Percentiles rank a stretch among this genome's conserved stretches.
Evolutionary conservation across 2,888 invertebrate species (phyloP).

Genomic region (Nymphalis polychloros): DNA sequence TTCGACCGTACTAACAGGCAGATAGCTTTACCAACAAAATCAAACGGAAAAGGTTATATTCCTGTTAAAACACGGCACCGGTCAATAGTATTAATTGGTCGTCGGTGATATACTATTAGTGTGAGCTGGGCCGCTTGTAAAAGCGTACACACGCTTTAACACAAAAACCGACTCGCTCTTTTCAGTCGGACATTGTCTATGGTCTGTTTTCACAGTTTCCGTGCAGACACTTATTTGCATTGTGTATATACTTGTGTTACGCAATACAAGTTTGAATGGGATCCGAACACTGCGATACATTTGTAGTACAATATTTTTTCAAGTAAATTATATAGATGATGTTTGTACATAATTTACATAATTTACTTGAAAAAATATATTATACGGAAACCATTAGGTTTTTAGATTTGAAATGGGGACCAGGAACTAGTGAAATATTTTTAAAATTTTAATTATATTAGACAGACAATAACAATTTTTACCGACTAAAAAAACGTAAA

Average conservation of each 20-base stretch:
- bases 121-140: conserved; percentile 18
- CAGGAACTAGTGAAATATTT: too few relatives aligned
- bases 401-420: too few relatives aligned
- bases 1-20: background rate
- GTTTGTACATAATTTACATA: too few relatives aligned
- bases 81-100: conserved; percentile 20
- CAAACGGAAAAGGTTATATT: conserved; percentile 17
- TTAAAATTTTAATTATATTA: too few relatives aligned
- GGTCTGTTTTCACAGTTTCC: conserved; percentile 7
- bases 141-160: conserved; percentile 18
- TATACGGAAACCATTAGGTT: too few relatives aligned
- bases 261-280: too few relatives aligned
- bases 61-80: conserved; percentile 15
- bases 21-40: conserved; percentile 22
- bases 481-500: too few relatives aligned
- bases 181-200: conserved; percentile 13
- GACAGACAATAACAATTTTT: too few relatives aligned
- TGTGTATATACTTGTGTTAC: background rate
- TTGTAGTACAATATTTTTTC: too few relatives aligned
- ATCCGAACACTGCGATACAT: too few relatives aligned
- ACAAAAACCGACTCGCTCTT: conserved; percentile 5
- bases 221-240: background rate
- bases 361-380: too few relatives aligned
- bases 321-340: too few relatives aligned
- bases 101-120: conserved; percentile 25